Evolutionary conservation across 2,888 invertebrate genomes (phyloP).

Genomic region (Macroteleia sp.): DNA sequence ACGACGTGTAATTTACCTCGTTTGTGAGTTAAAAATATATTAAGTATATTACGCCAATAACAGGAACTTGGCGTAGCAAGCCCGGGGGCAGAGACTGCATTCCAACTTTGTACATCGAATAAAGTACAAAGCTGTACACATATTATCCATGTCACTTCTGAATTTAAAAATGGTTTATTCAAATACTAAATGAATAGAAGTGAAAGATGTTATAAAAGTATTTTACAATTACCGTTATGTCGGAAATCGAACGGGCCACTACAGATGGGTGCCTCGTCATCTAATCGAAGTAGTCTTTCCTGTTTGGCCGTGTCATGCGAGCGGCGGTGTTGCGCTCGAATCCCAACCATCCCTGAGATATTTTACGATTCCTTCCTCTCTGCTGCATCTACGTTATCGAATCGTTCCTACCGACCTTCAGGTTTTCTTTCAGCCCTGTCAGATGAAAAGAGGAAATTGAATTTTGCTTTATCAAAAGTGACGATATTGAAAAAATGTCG

Average conservation of each 20-base stretch:
- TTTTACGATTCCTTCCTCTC: conserved; percentile 67
- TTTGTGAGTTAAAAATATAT: too few relatives aligned
- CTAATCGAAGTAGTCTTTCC: conserved; percentile 62
- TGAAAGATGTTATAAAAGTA: too few relatives aligned
- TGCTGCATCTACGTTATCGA: conserved; percentile 65
- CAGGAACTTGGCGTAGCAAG: too few relatives aligned
- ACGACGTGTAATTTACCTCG: too few relatives aligned
- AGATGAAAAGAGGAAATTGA: conserved; percentile 79
- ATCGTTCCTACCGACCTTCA: conserved; percentile 69
- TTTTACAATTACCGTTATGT: too few relatives aligned
- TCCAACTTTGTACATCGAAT: too few relatives aligned
- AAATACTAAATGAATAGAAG: too few relatives aligned
- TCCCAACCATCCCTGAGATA: conserved; percentile 66
- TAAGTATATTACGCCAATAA: too few relatives aligned
- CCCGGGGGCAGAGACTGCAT: too few relatives aligned
- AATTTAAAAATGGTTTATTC: too few relatives aligned
- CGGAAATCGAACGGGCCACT: conserved; percentile 34
- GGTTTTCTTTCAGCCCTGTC: conserved; percentile 68
- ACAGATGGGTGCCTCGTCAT: conserved; percentile 67
- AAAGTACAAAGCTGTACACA: too few relatives aligned
- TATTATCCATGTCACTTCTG: too few relatives aligned
- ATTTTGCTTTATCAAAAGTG: conserved; percentile 79
- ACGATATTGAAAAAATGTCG: conserved; percentile 67
- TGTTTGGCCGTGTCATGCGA: conserved; percentile 58
- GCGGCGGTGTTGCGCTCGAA: conserved; percentile 58